Evolutionary conservation across 2,113 vertebrate species (phyloP).

Genomic region (Vulpes lagopus): DNA sequence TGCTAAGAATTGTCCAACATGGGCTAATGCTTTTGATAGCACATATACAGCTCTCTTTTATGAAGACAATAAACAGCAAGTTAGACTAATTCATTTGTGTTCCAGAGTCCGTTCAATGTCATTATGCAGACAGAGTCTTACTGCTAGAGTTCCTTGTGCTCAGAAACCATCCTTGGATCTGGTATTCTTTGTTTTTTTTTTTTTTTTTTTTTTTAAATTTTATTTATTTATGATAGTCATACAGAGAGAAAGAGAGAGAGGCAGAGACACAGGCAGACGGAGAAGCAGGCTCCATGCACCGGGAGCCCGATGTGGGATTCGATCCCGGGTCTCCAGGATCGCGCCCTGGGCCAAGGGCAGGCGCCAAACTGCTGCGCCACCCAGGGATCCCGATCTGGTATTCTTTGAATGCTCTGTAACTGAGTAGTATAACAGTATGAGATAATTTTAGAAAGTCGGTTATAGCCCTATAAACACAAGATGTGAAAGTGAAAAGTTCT

Average conservation of each 20-base stretch:
- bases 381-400: too few species aligned
- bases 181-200: not conserved
- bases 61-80: not conserved
- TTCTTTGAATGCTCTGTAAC: not conserved
- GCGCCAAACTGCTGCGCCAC: too few species aligned
- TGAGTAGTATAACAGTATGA: not conserved
- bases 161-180: not conserved
- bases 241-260: too few species aligned
- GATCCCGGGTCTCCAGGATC: too few species aligned
- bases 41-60: not conserved
- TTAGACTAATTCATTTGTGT: not conserved
- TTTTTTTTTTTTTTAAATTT: too few species aligned
- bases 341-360: too few species aligned
- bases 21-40: not conserved
- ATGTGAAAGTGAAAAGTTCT: conserved; percentile 19
- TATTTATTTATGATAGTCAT: too few species aligned
- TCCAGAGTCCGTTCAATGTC: not conserved
- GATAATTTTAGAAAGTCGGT: not conserved
- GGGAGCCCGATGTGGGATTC: too few species aligned
- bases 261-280: too few species aligned
- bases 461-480: conserved; percentile 20
- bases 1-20: not conserved
- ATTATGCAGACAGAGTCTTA: not conserved
- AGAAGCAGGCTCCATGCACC: too few species aligned
- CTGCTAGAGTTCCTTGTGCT: not conserved